phyloP scores from a whole-genome alignment of 2,113 vertebrate genomes.

The Poeciliopsis retropinna region DNA sequence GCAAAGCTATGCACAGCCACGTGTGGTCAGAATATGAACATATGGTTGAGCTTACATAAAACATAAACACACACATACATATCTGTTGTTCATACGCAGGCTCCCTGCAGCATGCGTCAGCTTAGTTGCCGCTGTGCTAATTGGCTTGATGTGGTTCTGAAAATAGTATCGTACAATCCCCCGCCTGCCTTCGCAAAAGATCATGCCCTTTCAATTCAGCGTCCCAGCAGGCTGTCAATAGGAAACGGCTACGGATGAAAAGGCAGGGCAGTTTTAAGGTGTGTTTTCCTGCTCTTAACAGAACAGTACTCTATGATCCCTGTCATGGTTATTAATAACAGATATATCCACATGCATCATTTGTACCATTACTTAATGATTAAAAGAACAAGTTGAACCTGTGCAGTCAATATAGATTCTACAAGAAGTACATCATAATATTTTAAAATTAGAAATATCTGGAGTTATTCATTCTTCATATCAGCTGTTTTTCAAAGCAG shows the following conservation, averaged over 20 bases:
- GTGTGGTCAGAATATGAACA: constrained; percentile 48
- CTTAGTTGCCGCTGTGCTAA: constrained; percentile 70
- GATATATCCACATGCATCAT: not conserved
- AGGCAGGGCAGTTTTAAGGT: constrained; percentile 46
- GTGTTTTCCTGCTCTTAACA: constrained; percentile 22
- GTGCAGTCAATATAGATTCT: not conserved
- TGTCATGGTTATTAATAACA: constrained; percentile 10
- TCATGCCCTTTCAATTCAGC: constrained; percentile 68
- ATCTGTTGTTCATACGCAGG: constrained; percentile 23
- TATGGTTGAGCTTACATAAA: constrained; percentile 53
- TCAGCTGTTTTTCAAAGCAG: too few relatives aligned
- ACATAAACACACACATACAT: constrained; percentile 24
- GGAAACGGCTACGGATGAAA: constrained; percentile 41
- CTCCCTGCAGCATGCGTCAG: constrained; percentile 67
- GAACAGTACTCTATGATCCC: not conserved
- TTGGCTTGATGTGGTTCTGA: constrained; percentile 76
- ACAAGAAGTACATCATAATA: not conserved
- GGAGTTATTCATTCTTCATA: too few relatives aligned
- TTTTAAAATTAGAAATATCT: too few relatives aligned
- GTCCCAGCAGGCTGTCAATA: constrained; percentile 59
- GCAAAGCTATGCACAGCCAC: constrained; percentile 28
- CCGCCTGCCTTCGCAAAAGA: constrained; percentile 65
- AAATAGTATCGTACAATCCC: constrained; percentile 64
- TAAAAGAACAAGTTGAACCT: not conserved
- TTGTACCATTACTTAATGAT: not conserved